Base-by-base conservation (phyloP, 2,888 invertebrate genomes). In the Himalopsyche anomala region DNA sequence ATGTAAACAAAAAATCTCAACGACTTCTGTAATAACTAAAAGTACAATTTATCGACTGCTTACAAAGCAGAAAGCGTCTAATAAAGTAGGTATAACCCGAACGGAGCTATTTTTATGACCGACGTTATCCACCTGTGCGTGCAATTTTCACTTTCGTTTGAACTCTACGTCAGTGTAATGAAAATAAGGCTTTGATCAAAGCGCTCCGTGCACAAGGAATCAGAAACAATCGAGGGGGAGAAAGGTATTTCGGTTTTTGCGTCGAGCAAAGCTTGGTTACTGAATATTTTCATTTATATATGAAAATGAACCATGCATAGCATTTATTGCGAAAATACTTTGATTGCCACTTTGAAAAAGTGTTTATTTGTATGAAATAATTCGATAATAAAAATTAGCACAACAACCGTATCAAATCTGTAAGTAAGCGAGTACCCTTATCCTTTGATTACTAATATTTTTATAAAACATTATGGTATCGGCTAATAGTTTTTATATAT, bases 111-210 rank as follows among this genome's bases (percentile, higher is more conserved):
- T 80, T 80, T 80, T 80, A 51, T 51, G 51, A 17, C 80, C 42
- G 45, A 45, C 54, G 80, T 19, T 40, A 80, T 19, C 51, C 81
- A 56, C 56, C 42, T 62, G 83, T 17, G 81, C 38, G 81, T 81
- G 81, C 81, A 81, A 85, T 85, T 85, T 85, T 69, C 85, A 85
- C 81, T 85, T 81, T 45, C 85, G 81, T 85, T 85, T 81, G 85
- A 85, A 45, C 85, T 51, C 51, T 85, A 51, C 42, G 80, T 51
- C 45, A 51, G 45, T 42, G 42, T 80, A 80, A 80, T 85, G 81
- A 74, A 81, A 85, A 85, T 85, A 45, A 51, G 42, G 81, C 81
- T 51, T 19, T 45, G 85, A 85, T 85, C 85, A 85, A 85, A 85
- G 81, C 62, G 54, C 38, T 54, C 80, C 45, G 84, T 40, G 40